phyloP scores from a whole-genome alignment of 2,797 vertebrate species.

The Neosilurus mollespiculum region DNA sequence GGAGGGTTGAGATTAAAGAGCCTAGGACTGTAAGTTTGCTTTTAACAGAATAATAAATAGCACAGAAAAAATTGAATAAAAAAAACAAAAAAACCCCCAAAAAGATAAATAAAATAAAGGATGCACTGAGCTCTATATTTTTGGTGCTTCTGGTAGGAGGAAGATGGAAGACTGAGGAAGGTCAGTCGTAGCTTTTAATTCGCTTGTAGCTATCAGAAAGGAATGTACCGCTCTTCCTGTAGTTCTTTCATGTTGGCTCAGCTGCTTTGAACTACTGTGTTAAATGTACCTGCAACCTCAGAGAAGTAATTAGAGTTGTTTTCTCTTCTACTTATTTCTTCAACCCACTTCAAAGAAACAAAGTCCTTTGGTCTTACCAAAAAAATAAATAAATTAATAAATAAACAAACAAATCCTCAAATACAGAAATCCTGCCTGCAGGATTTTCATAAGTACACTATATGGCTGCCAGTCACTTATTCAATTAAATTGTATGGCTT shows the following conservation, averaged over 20 bases:
- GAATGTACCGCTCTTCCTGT: constrained; percentile 54
- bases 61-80: constrained; percentile 36
- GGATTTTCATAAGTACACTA: constrained; percentile 70
- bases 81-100: constrained; percentile 8
- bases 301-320: constrained; percentile 72
- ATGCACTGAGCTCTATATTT: constrained; percentile 45
- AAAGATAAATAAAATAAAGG: constrained; percentile 8
- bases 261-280: constrained; percentile 71
- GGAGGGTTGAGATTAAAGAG: constrained; percentile 74
- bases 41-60: constrained; percentile 73
- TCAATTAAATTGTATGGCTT: constrained; percentile 72
- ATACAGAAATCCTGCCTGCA: constrained; percentile 68
- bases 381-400: neutral
- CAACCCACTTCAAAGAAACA: constrained; percentile 74
- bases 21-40: constrained; percentile 69
- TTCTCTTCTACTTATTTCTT: constrained; percentile 58
- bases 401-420: constrained; percentile 3
- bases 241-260: constrained; percentile 65
- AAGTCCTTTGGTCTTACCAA: constrained; percentile 56
- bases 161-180: constrained; percentile 54
- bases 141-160: constrained; percentile 59
- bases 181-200: constrained; percentile 66
- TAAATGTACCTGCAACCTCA: constrained; percentile 66
- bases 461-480: constrained; percentile 73
- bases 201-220: constrained; percentile 68